Evolutionary conservation across 2,797 vertebrate genomes (phyloP).

Genomic region (Sebastolobus altivelis): DNA sequence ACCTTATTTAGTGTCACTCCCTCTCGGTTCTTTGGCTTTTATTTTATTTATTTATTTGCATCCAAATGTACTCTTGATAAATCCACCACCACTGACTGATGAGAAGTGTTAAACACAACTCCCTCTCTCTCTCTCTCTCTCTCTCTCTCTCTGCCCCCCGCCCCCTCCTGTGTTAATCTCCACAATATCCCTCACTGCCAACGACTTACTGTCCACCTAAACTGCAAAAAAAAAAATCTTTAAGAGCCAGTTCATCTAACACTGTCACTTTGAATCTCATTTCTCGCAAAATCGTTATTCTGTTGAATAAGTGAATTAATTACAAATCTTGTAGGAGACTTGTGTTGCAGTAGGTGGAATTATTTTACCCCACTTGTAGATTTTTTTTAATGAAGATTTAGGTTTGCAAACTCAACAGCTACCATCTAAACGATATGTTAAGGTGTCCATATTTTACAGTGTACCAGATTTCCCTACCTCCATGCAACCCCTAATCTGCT

Average conservation of each 20-base stretch:
- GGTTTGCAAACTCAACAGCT: background rate
- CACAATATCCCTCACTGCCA: constrained; percentile 60
- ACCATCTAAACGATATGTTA: background rate
- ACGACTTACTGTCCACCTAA: constrained; percentile 48
- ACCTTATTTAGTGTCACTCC: constrained; percentile 48
- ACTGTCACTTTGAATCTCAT: background rate
- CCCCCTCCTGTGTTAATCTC: constrained; percentile 71
- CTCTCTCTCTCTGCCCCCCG: constrained; percentile 15
- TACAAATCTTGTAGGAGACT: background rate
- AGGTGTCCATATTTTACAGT: background rate
- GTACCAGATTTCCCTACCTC: background rate
- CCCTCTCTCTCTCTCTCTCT: constrained; percentile 3
- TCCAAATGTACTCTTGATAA: constrained; percentile 47
- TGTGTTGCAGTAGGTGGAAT: background rate
- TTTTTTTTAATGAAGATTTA: background rate
- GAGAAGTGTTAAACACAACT: constrained; percentile 29
- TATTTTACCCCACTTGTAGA: background rate
- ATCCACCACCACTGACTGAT: constrained; percentile 51
- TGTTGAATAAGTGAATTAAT: background rate
- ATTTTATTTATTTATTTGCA: constrained; percentile 17
- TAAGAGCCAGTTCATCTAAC: background rate
- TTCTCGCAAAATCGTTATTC: background rate
- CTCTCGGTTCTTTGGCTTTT: constrained; percentile 13
- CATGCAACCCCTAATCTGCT: background rate
- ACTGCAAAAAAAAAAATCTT: constrained; percentile 4